Base-by-base conservation (phyloP, 2,888 invertebrate species). In the Lordiphosa fenestrarum region DNA sequence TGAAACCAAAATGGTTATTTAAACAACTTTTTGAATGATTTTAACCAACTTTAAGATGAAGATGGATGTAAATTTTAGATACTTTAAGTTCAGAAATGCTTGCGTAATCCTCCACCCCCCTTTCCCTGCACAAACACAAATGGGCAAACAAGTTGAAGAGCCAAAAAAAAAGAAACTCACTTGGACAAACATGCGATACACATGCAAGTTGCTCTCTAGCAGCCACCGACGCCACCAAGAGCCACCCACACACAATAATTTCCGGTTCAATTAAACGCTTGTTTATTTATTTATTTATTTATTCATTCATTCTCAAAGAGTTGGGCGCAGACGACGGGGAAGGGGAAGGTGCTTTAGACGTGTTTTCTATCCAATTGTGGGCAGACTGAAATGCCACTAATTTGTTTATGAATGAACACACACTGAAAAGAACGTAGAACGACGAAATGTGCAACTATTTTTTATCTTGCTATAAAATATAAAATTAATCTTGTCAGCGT, bases 231-330 rank as follows among this genome's bases (percentile, higher is more conserved):
- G 15, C 15, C 15, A 15, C 15, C 15, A 15, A 1, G 68, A 56
- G 57, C 59, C 25, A 71, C 62, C 68, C 50, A 49, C 56, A 65
- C 47, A 63, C 55, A 54, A 73, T 73, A 70, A 78, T 80, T 82
- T 80, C 83, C 80, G 83, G 76, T 82, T 80, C 83, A 80, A 80
- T 80, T 80, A 80, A 82, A 80, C 68, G 80, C 69, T 76, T 82
- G 83, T 69, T 80, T 82, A 75, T 80, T 82, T 76, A 73, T 74
- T 75, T 74, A 75, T 72, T 75, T 75, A 75, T 74, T 75, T 74
- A 75, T 72, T 75, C 73, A 75, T 78, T 62, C 71, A 57, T 37
- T 68, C 67, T 60, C 60, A 66, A 64, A 42, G 54, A 48, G 35
- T 41, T 44, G 55, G 12, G 33, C 25, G 3, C 7, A 19, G 7